Conservation (phyloP, 1,140 invertebrate species). For the Physella acuta region DNA sequence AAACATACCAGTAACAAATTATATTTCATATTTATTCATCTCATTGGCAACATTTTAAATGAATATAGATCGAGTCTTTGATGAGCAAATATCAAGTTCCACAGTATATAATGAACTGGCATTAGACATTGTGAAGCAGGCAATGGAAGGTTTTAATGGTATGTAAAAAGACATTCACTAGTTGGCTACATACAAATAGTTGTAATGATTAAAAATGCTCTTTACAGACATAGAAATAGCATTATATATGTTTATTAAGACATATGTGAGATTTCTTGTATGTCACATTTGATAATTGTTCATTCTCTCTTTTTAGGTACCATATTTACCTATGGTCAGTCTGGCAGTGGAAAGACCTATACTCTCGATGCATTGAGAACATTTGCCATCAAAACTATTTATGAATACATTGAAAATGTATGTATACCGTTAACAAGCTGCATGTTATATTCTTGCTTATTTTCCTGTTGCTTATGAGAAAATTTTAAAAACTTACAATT, state of each 20-base stretch:
- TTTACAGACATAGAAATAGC: background rate
- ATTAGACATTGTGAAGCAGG: conserved; percentile 10
- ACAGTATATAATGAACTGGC: conserved; percentile 13
- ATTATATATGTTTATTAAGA: background rate
- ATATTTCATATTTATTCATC: no score
- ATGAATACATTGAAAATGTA: conserved; percentile 24
- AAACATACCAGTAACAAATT: no score
- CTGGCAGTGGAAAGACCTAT: conserved; percentile 17
- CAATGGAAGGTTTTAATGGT: conserved; percentile 21
- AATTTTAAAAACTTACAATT: background rate
- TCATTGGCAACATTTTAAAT: no score
- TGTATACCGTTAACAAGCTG: background rate
- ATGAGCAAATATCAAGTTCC: background rate
- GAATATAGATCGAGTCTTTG: conserved; percentile 5
- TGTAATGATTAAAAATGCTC: background rate
- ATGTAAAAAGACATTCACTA: background rate
- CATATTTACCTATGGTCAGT: conserved; percentile 20
- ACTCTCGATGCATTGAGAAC: conserved; percentile 9
- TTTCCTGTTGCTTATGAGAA: background rate
- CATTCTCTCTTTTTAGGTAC: conserved; percentile 7
- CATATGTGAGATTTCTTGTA: background rate
- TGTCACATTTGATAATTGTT: background rate
- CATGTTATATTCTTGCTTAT: background rate
- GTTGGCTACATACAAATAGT: background rate
- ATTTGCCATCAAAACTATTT: conserved; percentile 8